A percentile compares a stretch with the other conserved stretches of the same genome.
Evolutionary conservation across 2,888 invertebrate genomes (phyloP).

Genomic region (Calliscelio sp.): DNA sequence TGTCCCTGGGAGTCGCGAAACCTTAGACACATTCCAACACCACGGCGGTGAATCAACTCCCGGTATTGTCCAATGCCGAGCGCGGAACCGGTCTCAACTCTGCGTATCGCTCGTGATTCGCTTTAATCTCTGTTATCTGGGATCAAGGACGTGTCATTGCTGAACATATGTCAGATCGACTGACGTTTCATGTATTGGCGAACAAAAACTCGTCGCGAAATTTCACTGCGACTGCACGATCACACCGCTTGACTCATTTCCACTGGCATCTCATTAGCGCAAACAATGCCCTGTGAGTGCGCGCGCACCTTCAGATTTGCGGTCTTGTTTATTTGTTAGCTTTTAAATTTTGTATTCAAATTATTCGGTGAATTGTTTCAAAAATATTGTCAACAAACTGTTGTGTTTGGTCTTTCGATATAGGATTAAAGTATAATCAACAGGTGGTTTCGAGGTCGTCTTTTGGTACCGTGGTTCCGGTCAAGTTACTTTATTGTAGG

Average conservation of each 20-base stretch:
- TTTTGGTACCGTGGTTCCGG: neutral
- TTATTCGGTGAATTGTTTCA: too few species aligned
- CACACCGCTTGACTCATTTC: slow-evolving; percentile 24
- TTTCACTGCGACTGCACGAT: slow-evolving; percentile 36
- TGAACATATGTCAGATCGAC: slow-evolving; percentile 24
- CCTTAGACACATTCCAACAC: slow-evolving; percentile 9
- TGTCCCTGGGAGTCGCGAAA: slow-evolving; percentile 34
- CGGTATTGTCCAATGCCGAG: slow-evolving; percentile 26
- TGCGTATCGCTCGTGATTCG: slow-evolving; percentile 1
- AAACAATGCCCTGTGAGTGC: slow-evolving; percentile 32
- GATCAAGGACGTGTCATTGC: slow-evolving; percentile 67
- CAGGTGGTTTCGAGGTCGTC: neutral
- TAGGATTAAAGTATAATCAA: too few species aligned
- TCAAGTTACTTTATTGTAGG: slow-evolving; percentile 13
- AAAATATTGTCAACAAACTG: too few species aligned
- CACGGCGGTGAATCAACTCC: slow-evolving; percentile 41
- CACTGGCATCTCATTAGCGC: neutral
- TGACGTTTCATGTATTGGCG: slow-evolving; percentile 11
- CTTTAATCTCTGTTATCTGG: slow-evolving; percentile 47
- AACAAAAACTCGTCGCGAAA: slow-evolving; percentile 13
- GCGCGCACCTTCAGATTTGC: slow-evolving; percentile 6
- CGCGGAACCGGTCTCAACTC: slow-evolving; percentile 18
- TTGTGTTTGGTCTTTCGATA: too few species aligned
- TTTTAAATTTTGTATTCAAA: neutral
- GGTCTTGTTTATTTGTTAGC: neutral